Conservation (phyloP, 2,888 invertebrate genomes). For the Andrena bicolor region DNA sequence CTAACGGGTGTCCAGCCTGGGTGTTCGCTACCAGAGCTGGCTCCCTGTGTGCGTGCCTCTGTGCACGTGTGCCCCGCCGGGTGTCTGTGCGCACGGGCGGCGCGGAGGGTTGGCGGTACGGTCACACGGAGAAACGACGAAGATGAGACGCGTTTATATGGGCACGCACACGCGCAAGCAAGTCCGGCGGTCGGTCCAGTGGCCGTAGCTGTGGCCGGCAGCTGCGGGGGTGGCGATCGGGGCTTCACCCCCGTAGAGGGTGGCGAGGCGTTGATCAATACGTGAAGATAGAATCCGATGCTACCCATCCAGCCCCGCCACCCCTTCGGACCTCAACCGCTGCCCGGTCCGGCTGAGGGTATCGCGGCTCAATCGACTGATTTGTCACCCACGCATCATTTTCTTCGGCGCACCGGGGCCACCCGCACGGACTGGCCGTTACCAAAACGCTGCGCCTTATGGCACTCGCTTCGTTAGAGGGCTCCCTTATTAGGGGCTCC, state of each 20-base stretch:
- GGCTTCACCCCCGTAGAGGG: conserved; percentile 75
- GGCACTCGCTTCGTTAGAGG: conserved; percentile 57
- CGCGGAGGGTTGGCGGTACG: conserved; percentile 4
- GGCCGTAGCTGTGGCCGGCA: conserved; percentile 83
- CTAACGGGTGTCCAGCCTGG: conserved; percentile 47
- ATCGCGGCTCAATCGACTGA: conserved; percentile 82
- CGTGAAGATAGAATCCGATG: conserved; percentile 85
- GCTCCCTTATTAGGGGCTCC: conserved; percentile 51
- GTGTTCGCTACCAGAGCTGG: conserved; percentile 25
- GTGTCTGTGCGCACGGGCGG: neutral
- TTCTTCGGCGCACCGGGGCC: conserved; percentile 72
- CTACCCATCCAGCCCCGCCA: conserved; percentile 80
- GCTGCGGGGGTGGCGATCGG: conserved; percentile 83
- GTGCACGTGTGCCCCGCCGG: neutral
- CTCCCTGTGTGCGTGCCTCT: conserved; percentile 2
- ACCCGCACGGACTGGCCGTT: neutral
- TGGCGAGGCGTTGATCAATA: conserved; percentile 85
- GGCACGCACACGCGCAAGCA: conserved; percentile 78
- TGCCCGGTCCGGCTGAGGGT: conserved; percentile 78
- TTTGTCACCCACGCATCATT: conserved; percentile 83
- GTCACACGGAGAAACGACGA: conserved; percentile 63
- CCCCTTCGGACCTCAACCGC: conserved; percentile 58
- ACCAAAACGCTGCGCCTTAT: conserved; percentile 50
- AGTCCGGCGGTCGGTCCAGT: conserved; percentile 84
- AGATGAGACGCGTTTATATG: conserved; percentile 78